Percentiles rank a stretch among this genome's conserved stretches.
Conservation (phyloP, 2,888 invertebrate genomes). For the Holacanthella duospinosa region DNA sequence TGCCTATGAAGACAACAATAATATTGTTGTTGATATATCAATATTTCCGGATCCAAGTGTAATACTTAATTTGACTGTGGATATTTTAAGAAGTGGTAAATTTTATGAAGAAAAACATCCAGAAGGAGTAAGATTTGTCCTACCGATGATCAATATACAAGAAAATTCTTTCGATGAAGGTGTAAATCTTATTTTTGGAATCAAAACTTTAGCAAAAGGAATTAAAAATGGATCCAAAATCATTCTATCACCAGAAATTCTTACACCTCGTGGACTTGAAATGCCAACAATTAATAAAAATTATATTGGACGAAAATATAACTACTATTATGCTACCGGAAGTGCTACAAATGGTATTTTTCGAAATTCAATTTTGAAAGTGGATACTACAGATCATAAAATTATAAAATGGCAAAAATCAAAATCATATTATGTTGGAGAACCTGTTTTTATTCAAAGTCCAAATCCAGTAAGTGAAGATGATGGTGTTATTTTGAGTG, state of each 20-base stretch:
- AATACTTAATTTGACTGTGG: slow-evolving; percentile 39
- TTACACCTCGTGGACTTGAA: slow-evolving; percentile 41
- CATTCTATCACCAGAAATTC: slow-evolving; percentile 30
- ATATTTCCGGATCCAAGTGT: slow-evolving; percentile 40
- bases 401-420: slow-evolving; percentile 19
- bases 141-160: slow-evolving; percentile 39
- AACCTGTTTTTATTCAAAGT: slow-evolving; percentile 16
- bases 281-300: slow-evolving; percentile 45
- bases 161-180: slow-evolving; percentile 37
- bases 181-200: slow-evolving; percentile 4
- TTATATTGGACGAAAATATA: slow-evolving; percentile 41
- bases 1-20: slow-evolving; percentile 44
- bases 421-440: slow-evolving; percentile 17
- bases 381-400: slow-evolving; percentile 17
- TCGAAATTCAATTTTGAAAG: slow-evolving; percentile 22
- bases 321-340: slow-evolving; percentile 45
- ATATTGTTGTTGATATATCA: slow-evolving; percentile 40
- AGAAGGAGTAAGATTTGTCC: slow-evolving; percentile 41
- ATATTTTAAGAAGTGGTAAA: slow-evolving; percentile 34
- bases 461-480: slow-evolving; percentile 41
- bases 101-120: slow-evolving; percentile 36
- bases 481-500: slow-evolving; percentile 42
- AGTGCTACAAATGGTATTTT: slow-evolving; percentile 13
- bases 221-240: slow-evolving; percentile 38
- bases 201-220: slow-evolving; percentile 40